These are phyloP conservation scores for Trisateles emortualis DNA, from an alignment of 2,888 invertebrate species.

Conservation along the genomic window DNA sequence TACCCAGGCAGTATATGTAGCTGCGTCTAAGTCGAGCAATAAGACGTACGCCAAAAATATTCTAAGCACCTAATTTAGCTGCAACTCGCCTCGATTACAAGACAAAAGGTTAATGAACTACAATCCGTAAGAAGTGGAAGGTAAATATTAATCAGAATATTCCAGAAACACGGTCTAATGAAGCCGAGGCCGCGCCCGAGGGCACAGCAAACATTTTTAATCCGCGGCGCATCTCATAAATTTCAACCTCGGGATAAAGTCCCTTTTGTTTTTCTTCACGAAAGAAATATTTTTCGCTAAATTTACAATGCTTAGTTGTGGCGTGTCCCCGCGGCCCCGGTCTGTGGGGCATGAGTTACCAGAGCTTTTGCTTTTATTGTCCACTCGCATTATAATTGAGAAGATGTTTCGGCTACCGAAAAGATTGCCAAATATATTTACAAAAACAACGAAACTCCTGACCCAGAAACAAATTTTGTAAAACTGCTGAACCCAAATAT, in stretches of 20 bases:
- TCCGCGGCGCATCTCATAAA: conserved; percentile 84
- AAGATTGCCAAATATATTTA: conserved; percentile 20
- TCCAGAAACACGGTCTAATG: conserved; percentile 78
- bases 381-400: conserved; percentile 59
- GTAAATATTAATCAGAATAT: conserved; percentile 84
- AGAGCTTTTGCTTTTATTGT: conserved; percentile 58
- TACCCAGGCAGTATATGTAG: no score
- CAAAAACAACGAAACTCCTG: conserved; percentile 1
- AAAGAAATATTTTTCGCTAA: conserved; percentile 77
- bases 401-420: conserved; percentile 40
- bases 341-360: conserved; percentile 46
- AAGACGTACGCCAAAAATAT: conserved; percentile 49
- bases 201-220: conserved; percentile 84
- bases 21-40: neutral
- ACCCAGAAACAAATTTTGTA: neutral
- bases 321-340: conserved; percentile 57
- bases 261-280: conserved; percentile 79
- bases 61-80: conserved; percentile 49
- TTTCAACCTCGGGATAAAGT: conserved; percentile 77
- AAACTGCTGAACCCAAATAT: neutral
- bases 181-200: conserved; percentile 74
- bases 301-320: conserved; percentile 72
- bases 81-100: conserved; percentile 53
- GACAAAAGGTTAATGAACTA: conserved; percentile 72
- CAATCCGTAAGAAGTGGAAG: conserved; percentile 76